Conservation (phyloP, 2,113 vertebrate genomes). For the Azemiops feae region DNA sequence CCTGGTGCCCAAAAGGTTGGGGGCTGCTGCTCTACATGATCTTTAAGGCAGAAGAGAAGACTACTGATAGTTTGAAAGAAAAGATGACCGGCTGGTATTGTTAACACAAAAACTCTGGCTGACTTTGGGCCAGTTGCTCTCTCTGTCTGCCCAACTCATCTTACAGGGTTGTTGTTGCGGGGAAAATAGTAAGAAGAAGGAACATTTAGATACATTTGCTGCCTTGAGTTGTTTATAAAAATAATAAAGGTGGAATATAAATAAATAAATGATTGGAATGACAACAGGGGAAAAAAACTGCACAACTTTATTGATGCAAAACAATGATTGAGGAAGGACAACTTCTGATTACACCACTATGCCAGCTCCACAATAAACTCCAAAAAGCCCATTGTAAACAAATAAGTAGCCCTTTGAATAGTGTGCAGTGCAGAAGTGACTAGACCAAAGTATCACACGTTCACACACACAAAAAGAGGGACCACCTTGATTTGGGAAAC, state of each 20-base stretch:
- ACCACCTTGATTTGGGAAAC: background rate
- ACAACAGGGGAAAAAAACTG: background rate
- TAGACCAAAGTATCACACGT: background rate
- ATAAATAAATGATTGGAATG: background rate
- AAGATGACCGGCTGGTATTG: background rate
- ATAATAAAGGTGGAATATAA: background rate
- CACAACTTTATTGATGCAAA: slow-evolving; percentile 56
- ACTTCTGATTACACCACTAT: background rate
- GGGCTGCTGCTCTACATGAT: background rate
- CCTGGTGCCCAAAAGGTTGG: background rate
- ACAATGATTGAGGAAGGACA: slow-evolving; percentile 48
- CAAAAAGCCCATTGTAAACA: slow-evolving; percentile 42
- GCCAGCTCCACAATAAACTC: background rate
- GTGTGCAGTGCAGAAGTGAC: slow-evolving; percentile 35
- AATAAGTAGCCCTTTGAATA: slow-evolving; percentile 51
- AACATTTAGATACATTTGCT: background rate
- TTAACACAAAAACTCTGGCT: too few species aligned
- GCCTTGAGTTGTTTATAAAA: background rate
- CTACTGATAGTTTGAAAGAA: background rate
- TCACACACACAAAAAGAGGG: slow-evolving; percentile 20
- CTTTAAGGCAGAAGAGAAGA: background rate
- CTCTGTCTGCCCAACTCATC: background rate
- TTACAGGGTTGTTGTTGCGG: background rate
- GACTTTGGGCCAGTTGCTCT: too few species aligned
- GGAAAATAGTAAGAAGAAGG: background rate